phyloP scores from a whole-genome alignment of 2,113 vertebrate species.

The Procavia capensis region DNA sequence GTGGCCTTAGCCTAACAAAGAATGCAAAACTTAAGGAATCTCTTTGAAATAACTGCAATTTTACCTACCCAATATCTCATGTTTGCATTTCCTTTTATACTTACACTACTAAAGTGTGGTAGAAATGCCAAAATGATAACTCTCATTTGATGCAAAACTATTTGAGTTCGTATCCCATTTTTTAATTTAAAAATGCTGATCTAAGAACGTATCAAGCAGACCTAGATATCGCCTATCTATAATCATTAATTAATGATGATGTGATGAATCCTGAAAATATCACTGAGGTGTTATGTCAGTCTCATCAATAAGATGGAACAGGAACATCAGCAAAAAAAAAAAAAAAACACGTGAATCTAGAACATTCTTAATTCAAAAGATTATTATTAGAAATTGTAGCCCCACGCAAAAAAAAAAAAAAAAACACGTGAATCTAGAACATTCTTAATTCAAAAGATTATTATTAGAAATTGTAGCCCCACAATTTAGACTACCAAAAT shows the following conservation, averaged over 20 bases:
- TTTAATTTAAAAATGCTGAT: background rate
- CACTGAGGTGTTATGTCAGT: background rate
- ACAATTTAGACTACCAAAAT: background rate
- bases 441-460: slow-evolving; percentile 16
- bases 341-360: no score
- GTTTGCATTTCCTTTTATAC: background rate
- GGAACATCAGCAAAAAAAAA: background rate
- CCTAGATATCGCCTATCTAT: background rate
- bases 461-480: background rate
- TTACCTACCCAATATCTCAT: background rate
- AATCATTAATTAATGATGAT: background rate
- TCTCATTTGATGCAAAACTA: background rate
- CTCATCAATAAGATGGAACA: background rate
- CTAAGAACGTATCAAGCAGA: background rate
- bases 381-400: slow-evolving; percentile 3
- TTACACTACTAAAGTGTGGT: background rate
- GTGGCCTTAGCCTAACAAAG: background rate
- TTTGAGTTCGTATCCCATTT: background rate
- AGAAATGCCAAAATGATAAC: background rate
- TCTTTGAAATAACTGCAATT: background rate
- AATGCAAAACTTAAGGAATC: background rate
- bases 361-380: slow-evolving; percentile 18
- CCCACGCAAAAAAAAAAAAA: background rate
- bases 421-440: slow-evolving; percentile 15
- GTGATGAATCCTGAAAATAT: slow-evolving; percentile 18